Conservation (phyloP, 2,888 invertebrate species). For the Ariolimax columbianus region DNA sequence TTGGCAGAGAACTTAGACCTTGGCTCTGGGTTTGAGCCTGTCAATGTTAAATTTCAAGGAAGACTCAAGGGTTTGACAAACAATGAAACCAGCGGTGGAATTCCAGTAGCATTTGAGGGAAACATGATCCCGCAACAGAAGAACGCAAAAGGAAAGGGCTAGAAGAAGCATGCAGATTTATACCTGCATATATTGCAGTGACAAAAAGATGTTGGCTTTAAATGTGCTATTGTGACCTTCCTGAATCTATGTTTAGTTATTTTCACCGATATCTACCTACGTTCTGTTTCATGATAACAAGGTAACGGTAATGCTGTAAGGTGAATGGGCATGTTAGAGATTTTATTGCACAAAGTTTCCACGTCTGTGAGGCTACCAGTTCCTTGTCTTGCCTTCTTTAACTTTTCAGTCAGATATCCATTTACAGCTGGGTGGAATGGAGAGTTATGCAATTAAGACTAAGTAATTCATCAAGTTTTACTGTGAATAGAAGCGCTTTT, state of each 20-base stretch:
- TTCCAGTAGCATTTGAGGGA: constrained; percentile 50
- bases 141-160: background rate
- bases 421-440: too few relatives aligned
- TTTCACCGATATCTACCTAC: too few relatives aligned
- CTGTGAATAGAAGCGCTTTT: too few relatives aligned
- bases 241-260: background rate
- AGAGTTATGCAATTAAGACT: too few relatives aligned
- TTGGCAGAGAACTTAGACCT: constrained; percentile 17
- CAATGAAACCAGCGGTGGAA: background rate
- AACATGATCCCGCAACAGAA: constrained; percentile 26
- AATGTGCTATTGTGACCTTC: background rate
- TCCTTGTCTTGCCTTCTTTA: too few relatives aligned
- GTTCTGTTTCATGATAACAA: too few relatives aligned
- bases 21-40: constrained; percentile 7
- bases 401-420: too few relatives aligned
- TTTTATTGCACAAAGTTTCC: too few relatives aligned
- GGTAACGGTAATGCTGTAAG: too few relatives aligned
- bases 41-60: constrained; percentile 48
- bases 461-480: too few relatives aligned
- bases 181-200: background rate
- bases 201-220: background rate
- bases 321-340: too few relatives aligned
- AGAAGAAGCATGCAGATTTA: background rate
- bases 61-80: constrained; percentile 31
- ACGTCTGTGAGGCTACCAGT: too few relatives aligned